Evolutionary conservation across 2,797 vertebrate species (phyloP), one percentile per base, ranked within the genome.

Genomic region (Calcarius lapponicus): DNA sequence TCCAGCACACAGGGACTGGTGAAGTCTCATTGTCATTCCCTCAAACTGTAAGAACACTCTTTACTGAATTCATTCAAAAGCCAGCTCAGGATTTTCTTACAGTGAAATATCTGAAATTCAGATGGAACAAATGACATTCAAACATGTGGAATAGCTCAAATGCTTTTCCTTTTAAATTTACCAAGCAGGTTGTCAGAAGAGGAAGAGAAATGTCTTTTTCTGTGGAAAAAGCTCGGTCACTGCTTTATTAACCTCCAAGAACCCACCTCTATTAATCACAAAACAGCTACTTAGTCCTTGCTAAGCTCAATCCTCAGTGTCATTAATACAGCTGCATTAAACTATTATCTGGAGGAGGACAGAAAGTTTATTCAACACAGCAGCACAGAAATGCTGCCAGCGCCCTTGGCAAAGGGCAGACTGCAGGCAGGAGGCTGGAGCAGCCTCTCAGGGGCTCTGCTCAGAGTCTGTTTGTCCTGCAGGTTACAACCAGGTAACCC

Each of bases 211-310:
- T 5, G 11, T 85, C 78, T 70, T 88, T 51, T 88, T 67, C 71
- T 78, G 32, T 32, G 76, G 62, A 95, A 95, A 94, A 92, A 83
- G 34, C 42, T 89, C 0, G 2, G 65, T 86, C 84, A 90, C 57
- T 78, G 91, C 66, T 93, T 94, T 79, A 88, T 88, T 93, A 95
- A 94, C 82, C 67, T 87, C 58, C 24, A 85, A 66, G 65, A 95
- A 57, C 22, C 21, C 67, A 93, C 28, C 11, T 56, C 70, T 75
- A 93, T 83, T 88, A 88, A 86, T 90, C 87, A 91, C 13, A 4
- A 66, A 96, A 82, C 62, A 93, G 80, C 56, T 91, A 90, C 66
- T 89, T 40, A 88, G 76, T 48, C 70, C 82, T 81, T 70, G 51
- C 56, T 79, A 26, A 91, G 48, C 58, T 67, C 36, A 67, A 3